Conservation (phyloP, 2,888 invertebrate genomes). For the Tachina lurida region DNA sequence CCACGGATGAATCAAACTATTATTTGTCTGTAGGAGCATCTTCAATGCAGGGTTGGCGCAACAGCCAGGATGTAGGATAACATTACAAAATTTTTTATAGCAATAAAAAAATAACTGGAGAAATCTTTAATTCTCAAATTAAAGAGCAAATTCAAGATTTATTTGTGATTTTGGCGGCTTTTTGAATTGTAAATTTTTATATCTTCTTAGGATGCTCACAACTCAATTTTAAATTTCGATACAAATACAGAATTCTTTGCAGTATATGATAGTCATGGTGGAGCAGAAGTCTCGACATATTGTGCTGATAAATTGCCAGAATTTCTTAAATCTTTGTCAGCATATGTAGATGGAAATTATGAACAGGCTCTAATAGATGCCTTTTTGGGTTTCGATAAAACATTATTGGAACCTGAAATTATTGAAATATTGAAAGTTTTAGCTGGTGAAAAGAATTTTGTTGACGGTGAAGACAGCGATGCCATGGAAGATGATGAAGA, state of each 20-base stretch:
- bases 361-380: conserved; percentile 92
- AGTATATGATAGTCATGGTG: conserved; percentile 99
- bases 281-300: conserved; percentile 97
- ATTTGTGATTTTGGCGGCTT: not conserved
- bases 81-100: not conserved
- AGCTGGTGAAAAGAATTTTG: conserved; percentile 85
- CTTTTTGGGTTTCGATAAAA: conserved; percentile 94
- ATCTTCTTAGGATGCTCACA: conserved; percentile 94
- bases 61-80: conserved; percentile 94
- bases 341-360: conserved; percentile 89
- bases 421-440: conserved; percentile 89
- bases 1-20: conserved; percentile 90
- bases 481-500: conserved; percentile 86
- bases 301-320: conserved; percentile 92
- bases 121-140: too few relatives aligned
- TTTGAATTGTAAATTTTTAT: conserved; percentile 8
- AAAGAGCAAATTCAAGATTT: not conserved
- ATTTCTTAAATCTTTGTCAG: conserved; percentile 89
- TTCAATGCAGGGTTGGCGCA: conserved; percentile 99
- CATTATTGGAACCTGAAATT: conserved; percentile 90
- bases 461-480: conserved; percentile 81
- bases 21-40: conserved; percentile 93
- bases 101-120: too few relatives aligned
- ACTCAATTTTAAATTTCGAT: conserved; percentile 94
- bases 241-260: conserved; percentile 93